phyloP scores from a whole-genome alignment of 2,797 vertebrate genomes.

The Xenopus petersii region DNA sequence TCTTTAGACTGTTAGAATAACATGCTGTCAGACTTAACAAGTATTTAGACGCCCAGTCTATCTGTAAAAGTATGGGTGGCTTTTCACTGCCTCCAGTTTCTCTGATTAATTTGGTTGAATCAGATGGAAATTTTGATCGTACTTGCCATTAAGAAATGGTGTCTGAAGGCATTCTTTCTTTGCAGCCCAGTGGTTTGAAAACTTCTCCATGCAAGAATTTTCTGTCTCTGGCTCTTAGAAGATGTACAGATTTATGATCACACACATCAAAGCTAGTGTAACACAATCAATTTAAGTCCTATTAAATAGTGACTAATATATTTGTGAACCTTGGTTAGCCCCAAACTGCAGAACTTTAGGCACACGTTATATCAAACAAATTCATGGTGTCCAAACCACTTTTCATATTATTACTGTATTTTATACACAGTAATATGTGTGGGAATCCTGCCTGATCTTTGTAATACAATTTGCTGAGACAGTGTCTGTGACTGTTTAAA shows the following conservation, averaged over 20 bases:
- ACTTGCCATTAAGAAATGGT: conserved; percentile 6
- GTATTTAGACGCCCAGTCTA: conserved; percentile 19
- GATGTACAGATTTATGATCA: conserved; percentile 26
- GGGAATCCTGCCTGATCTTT: too few species aligned
- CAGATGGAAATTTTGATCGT: conserved; percentile 15
- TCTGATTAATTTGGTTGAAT: conserved; percentile 29
- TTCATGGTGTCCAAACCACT: too few species aligned
- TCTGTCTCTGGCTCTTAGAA: not conserved
- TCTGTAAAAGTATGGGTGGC: conserved; percentile 17
- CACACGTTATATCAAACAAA: too few species aligned
- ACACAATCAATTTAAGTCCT: conserved; percentile 5
- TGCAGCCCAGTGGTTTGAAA: not conserved
- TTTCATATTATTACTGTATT: too few species aligned
- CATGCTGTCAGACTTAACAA: conserved; percentile 9
- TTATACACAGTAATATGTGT: too few species aligned
- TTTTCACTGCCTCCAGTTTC: conserved; percentile 39
- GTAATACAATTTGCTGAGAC: too few species aligned
- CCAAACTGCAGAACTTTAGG: too few species aligned
- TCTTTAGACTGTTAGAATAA: conserved; percentile 26
- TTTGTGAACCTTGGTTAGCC: too few species aligned
- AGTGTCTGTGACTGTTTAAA: too few species aligned
- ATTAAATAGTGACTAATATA: not conserved
- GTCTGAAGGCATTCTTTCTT: not conserved
- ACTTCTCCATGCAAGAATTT: not conserved
- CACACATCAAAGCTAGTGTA: conserved; percentile 32